phyloP scores from a whole-genome alignment of 2,113 vertebrate species.

The Tragelaphus imberbis region DNA sequence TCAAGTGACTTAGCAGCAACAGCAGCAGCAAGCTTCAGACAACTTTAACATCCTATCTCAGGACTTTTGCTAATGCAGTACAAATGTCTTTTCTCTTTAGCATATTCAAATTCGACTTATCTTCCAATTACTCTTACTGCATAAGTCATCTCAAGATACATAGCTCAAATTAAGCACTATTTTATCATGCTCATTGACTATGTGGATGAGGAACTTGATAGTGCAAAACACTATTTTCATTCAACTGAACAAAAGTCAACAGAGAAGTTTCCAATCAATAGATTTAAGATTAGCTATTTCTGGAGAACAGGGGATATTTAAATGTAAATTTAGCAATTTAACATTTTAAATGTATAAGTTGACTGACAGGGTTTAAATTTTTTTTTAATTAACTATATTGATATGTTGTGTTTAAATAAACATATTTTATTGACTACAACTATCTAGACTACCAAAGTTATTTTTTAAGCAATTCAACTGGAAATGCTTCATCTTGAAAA shows the following conservation, averaged over 20 bases:
- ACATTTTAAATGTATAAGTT: slow-evolving; percentile 24
- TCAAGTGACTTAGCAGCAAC: too few species aligned
- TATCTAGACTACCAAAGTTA: neutral
- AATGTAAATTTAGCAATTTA: slow-evolving; percentile 12
- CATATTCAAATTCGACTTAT: neutral
- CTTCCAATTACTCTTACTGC: neutral
- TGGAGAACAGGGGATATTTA: neutral
- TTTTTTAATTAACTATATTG: neutral
- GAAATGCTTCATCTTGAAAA: slow-evolving; percentile 29
- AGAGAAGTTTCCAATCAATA: neutral
- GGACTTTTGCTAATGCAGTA: neutral
- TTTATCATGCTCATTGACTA: neutral
- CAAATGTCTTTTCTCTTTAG: neutral
- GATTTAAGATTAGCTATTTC: slow-evolving; percentile 8
- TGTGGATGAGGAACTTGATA: neutral
- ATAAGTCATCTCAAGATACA: neutral
- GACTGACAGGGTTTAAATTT: neutral
- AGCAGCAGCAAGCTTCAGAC: neutral
- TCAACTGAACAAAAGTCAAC: neutral
- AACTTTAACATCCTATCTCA: neutral
- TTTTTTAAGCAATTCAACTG: neutral
- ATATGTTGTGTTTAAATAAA: slow-evolving; percentile 11
- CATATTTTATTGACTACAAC: slow-evolving; percentile 7
- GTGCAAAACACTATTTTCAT: neutral
- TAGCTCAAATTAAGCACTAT: neutral